Conservation (phyloP, 2,888 invertebrate genomes). For the Epiblema foenella region DNA sequence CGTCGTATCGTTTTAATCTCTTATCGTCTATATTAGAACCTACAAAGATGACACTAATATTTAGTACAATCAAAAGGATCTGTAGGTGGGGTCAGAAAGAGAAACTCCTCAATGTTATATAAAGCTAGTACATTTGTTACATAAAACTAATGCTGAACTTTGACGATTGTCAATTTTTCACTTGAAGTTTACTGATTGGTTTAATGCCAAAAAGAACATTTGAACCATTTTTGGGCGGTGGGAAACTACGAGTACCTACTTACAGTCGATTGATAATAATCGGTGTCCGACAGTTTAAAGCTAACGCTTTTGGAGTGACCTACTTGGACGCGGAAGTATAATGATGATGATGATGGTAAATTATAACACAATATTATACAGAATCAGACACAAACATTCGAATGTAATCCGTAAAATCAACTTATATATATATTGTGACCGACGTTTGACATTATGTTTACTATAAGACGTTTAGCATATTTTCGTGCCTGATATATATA, state of each 20-base stretch:
- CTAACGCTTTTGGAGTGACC: slow-evolving; percentile 5
- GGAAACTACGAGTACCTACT: not conserved
- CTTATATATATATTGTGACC: not conserved
- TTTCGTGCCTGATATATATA: too few relatives aligned
- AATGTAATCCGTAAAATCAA: not conserved
- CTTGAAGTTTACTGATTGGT: not conserved
- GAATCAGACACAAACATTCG: slow-evolving; percentile 13
- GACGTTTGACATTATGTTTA: not conserved
- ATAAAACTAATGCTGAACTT: not conserved
- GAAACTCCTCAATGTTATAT: too few relatives aligned
- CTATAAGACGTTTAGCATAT: too few relatives aligned
- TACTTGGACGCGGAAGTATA: slow-evolving; percentile 8
- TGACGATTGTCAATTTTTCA: slow-evolving; percentile 19
- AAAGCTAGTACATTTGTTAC: too few relatives aligned
- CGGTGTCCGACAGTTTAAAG: slow-evolving; percentile 20
- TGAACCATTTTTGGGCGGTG: not conserved
- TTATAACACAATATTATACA: slow-evolving; percentile 12
- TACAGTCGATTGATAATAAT: slow-evolving; percentile 19
- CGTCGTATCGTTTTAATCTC: too few relatives aligned
- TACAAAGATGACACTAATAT: too few relatives aligned
- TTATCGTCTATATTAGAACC: too few relatives aligned
- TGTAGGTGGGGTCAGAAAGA: too few relatives aligned
- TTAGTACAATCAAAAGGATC: too few relatives aligned
- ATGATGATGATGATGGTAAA: slow-evolving; percentile 6
- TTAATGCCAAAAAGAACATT: slow-evolving; percentile 21